Base-by-base conservation (phyloP, 1,140 invertebrate species). In the Monochamus saltuarius region DNA sequence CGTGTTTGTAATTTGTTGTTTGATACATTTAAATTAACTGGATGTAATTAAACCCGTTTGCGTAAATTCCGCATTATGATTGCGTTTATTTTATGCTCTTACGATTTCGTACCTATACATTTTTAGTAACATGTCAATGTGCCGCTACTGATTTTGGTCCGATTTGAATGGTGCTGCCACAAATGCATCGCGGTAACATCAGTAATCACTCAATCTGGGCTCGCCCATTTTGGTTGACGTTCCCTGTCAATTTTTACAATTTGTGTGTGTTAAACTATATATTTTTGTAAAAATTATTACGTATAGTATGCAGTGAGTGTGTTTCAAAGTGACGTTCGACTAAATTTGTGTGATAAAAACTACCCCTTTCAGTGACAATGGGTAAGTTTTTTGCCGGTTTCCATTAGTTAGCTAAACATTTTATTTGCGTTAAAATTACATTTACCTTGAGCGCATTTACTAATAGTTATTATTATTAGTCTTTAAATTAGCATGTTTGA, bases 201-300 rank as follows among this genome's bases (percentile, higher is more conserved):
- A 29, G 22, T 29, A 29, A 6, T 29, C 22, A 29, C n/a, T 19
- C 14, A 54, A 54, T 54, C 49, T 51, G 56, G 56, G 29, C 56
- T 58, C 56, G 56, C 56, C 56, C 56, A 58, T 58, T 58, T 58
- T 45, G 43, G 35, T 58, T 36, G 45, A 45, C 34, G 56, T 58
- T 49, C 35, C 16, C 36, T 51, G 49, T 51, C 49, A 51, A 51
- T 51, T 51, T 13, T 19, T 16, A 4, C 3, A 51, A 13, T 51
- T 51, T 51, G 16, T 51, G 22, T 51, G 49, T 34, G n/a, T 34
- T 34, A 51, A 51, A 34, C 19, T 6, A 29, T 29, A 29, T 29
- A 35, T 51, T 51, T 36, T 36, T 51, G 11, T 51, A 51, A 14
- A 16, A n/a, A 35, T 14, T 51, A 29, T 51, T 51, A 51, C 49